Conservation (phyloP, 2,113 vertebrate species). For the Limnothrissa miodon region DNA sequence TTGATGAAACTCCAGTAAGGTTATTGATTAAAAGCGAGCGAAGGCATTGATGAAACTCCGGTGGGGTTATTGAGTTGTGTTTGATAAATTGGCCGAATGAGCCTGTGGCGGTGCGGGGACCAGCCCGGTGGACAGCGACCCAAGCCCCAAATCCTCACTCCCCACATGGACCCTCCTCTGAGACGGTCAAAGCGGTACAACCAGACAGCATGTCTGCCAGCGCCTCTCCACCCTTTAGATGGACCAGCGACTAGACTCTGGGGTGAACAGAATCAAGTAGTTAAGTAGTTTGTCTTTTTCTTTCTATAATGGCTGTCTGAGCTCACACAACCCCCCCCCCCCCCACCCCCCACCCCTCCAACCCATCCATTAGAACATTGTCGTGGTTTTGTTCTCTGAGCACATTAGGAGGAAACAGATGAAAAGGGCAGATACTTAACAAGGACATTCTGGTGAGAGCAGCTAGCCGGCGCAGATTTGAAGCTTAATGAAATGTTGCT, state of each 20-base stretch:
- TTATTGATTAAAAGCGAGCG: constrained; percentile 37
- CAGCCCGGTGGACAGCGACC: neutral
- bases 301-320: neutral
- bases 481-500: neutral
- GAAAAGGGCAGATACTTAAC: neutral
- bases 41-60: constrained; percentile 44
- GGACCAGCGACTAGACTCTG: neutral
- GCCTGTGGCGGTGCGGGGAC: neutral
- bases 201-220: neutral
- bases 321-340: no score
- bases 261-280: neutral
- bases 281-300: neutral
- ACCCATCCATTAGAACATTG: neutral
- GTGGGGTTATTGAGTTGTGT: constrained; percentile 41
- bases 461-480: neutral
- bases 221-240: neutral
- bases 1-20: constrained; percentile 40
- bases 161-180: neutral
- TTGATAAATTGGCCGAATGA: constrained; percentile 37
- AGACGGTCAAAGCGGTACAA: neutral
- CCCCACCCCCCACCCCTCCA: neutral
- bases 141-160: neutral
- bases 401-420: neutral
- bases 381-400: neutral
- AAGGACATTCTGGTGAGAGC: neutral